Base-by-base conservation (phyloP, 2,113 vertebrate species). In the Lynx canadensis region DNA sequence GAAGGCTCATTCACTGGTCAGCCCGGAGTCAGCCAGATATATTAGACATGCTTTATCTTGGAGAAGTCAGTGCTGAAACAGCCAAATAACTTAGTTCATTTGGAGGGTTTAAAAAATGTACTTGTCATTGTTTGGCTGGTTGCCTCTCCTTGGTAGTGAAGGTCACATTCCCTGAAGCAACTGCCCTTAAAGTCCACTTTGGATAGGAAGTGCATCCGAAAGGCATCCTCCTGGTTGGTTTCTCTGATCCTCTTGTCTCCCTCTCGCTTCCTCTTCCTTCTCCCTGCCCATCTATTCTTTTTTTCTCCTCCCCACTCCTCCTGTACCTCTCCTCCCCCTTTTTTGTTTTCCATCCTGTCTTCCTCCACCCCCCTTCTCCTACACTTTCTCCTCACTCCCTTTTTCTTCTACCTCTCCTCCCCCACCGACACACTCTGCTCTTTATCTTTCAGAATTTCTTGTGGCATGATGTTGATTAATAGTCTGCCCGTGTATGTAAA, bases 21-120 rank as follows among this genome's bases (percentile, higher is more conserved):
- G 21, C 50, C n/a, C 55, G 38, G 71, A 73, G 74, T 66, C n/a
- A 65, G 87, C 86, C 96, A 92, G 74, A 33, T 86, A n/a, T 65
- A 79, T 91, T 92, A 79, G 93, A 79, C 31, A 55, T 89, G 60
- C 78, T 98, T 85, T 97, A 76, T 96, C 89, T 95, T 84, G 82
- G 95, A 91, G 86, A 93, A 93, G 89, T 78, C 38, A 68, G n/a
- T 82, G 66, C 85, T 83, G 71, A 96, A 95, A 85, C 60, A 83
- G 95, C 96, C 96, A 95, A 95, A 86, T 88, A 93, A 69, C 82
- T 96, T 92, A 89, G 94, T 93, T 97, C 91, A 80, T 97, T 69
- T 95, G 93, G 88, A 96, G 83, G 36, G 73, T 97, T 98, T 97
- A 81, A 96, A 91, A 97, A 97, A 94, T 66, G 97, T 55, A 36